Conservation (phyloP, 2,113 vertebrate species). For the Myotis lucifugus region DNA sequence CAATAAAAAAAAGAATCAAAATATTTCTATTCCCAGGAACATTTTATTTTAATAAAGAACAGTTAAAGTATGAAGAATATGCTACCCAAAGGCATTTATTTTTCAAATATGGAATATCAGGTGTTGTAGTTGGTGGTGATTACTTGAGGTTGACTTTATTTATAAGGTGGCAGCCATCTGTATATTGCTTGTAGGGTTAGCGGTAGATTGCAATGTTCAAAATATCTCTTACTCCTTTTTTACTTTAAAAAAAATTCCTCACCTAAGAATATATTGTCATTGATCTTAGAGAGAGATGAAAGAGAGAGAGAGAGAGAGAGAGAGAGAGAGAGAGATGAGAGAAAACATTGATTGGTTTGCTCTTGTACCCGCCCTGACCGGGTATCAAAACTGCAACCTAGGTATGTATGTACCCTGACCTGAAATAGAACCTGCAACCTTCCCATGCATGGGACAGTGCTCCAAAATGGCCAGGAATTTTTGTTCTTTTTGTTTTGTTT, state of each 20-base stretch:
- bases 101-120: neutral
- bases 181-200: neutral
- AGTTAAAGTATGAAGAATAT: neutral
- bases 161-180: neutral
- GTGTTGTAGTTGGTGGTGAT: neutral
- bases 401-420: too few species aligned
- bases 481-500: neutral
- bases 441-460: too few species aligned
- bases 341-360: too few species aligned
- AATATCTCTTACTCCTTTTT: neutral
- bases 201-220: neutral
- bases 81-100: neutral
- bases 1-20: neutral
- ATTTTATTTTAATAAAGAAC: constrained; percentile 24
- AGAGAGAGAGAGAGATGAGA: too few species aligned
- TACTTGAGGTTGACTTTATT: neutral
- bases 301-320: too few species aligned
- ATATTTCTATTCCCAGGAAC: neutral
- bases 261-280: too few species aligned
- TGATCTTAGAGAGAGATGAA: too few species aligned
- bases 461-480: too few species aligned
- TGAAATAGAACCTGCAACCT: too few species aligned
- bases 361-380: too few species aligned
- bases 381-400: too few species aligned
- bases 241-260: too few species aligned